Evolutionary conservation across 2,113 vertebrate species (phyloP).

Genomic region (Calidris pygmaea): DNA sequence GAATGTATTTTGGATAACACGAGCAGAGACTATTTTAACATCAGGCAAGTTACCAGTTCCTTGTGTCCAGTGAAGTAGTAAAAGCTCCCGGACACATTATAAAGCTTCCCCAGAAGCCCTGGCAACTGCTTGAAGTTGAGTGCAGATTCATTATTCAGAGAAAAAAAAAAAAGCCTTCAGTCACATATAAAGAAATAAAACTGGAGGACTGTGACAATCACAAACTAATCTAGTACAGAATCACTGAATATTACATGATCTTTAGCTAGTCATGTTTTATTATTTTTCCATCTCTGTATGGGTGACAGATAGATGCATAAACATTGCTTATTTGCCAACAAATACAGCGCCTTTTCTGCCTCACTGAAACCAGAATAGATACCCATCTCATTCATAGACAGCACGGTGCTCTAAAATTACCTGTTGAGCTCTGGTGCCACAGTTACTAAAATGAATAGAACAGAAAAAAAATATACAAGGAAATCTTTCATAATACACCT

Average conservation of each 20-base stretch:
- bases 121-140: neutral
- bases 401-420: neutral
- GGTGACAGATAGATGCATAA: neutral
- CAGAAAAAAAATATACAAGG: neutral
- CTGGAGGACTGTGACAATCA: neutral
- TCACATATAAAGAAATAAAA: neutral
- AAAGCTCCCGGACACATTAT: neutral
- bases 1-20: neutral
- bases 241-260: neutral
- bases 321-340: neutral
- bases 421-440: neutral
- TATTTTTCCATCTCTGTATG: neutral
- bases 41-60: neutral
- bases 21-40: neutral
- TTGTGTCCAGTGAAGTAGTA: neutral
- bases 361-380: neutral
- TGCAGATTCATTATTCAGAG: neutral
- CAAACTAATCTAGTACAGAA: neutral
- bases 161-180: neutral
- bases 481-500: neutral
- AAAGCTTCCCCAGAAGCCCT: neutral
- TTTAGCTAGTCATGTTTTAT: neutral
- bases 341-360: neutral
- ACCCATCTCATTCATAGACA: neutral
- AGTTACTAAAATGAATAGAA: neutral